Percentiles rank a stretch among this genome's conserved stretches.
phyloP scores from a whole-genome alignment of 1,140 invertebrate species.

The Rhyacophila brunnea region DNA sequence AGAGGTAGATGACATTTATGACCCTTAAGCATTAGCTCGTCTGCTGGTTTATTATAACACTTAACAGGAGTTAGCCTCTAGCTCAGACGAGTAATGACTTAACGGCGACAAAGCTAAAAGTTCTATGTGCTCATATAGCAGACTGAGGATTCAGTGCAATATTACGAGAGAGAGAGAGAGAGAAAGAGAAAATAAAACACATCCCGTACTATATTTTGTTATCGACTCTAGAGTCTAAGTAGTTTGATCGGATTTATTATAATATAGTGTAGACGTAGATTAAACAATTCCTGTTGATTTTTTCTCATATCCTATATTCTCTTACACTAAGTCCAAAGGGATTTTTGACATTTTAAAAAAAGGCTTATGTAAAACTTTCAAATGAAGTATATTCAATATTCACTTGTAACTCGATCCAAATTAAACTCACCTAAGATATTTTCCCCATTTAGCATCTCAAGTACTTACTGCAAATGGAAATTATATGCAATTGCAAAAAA shows the following conservation, averaged over 20 bases:
- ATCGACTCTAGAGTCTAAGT: slow-evolving; percentile 27
- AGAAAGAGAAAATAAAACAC: slow-evolving; percentile 18
- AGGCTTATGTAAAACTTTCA: no score
- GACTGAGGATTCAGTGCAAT: slow-evolving; percentile 36
- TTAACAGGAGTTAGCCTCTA: background rate
- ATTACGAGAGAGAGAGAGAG: slow-evolving; percentile 30
- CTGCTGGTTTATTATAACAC: no score
- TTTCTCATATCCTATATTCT: slow-evolving; percentile 32
- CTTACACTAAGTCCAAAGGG: slow-evolving; percentile 8
- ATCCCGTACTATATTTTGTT: slow-evolving; percentile 34
- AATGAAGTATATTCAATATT: no score
- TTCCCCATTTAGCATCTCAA: no score
- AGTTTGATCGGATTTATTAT: slow-evolving; percentile 8
- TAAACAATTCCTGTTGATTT: slow-evolving; percentile 21
- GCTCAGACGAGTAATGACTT: slow-evolving; percentile 3
- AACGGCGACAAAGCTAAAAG: background rate
- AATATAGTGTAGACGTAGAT: slow-evolving; percentile 1
- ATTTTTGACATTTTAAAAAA: background rate
- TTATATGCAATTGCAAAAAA: no score
- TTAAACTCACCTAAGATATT: no score
- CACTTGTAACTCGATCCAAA: no score
- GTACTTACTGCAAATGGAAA: no score
- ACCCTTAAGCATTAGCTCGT: no score
- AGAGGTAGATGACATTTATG: no score
- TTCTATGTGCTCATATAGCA: slow-evolving; percentile 26